Evolutionary conservation across 2,888 invertebrate species (phyloP), one percentile per base, ranked within the genome.

Genomic region (Nematopogon swammerdamellus): DNA sequence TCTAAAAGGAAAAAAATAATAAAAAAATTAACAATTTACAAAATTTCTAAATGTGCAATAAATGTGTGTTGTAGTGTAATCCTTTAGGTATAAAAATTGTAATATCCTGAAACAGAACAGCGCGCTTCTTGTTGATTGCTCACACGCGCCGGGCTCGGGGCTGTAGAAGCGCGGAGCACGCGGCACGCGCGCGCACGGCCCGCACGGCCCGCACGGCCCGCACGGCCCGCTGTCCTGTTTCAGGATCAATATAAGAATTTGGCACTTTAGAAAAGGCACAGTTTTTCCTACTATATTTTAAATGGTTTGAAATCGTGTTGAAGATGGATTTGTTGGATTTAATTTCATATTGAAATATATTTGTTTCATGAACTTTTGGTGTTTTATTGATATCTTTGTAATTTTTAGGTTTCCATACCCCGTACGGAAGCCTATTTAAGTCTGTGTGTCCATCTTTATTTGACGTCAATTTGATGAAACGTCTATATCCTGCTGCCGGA

Each of bases 31-130:
- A 77, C 68, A 79, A 71, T 76, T 79, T 76, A 76, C 66, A 68
- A 75, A 80, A 74, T 75, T 79, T 80, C 80, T 80, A 76, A 79
- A 79, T 80, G 80, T 80, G 80, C 80, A 80, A 80, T 80, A 80
- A 79, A 73, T 77, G 80, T 80, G 79, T 80, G 80, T 80, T 72
- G 79, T 80, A 80, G 80, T 77, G 72, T 77, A 77, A 76, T 75
- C 74, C 68, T 36, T 77, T 77, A 77, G 76, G 77, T 73, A 69
- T 77, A 53, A 74, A 74, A 73, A 72, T 62, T 67, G 65, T 69
- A 62, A 67, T 68, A 36, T 36, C 36, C 11, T 3, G 36, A 36
- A 36, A 14, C 3, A 14, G 8, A 14, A 14, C 36, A 36, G n/a
- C 14, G 3, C n/a, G n/a, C n/a, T n/a, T n/a, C n/a, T n/a, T n/a